Percentiles rank a stretch among this genome's conserved stretches.
phyloP scores from a whole-genome alignment of 1,140 invertebrate genomes.

The Cyclargus thomasi region DNA sequence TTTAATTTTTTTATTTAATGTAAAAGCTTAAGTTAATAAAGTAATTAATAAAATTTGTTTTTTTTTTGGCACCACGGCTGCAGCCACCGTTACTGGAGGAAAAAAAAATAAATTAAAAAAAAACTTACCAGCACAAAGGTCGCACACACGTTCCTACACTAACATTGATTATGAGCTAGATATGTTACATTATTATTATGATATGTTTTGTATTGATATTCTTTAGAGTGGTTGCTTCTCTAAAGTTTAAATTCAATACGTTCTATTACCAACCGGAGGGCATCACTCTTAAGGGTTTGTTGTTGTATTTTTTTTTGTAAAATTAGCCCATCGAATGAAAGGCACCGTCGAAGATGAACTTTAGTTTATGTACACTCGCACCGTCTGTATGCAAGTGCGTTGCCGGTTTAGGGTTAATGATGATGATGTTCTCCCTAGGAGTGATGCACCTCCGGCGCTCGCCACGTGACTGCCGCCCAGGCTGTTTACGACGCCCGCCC shows the following conservation, averaged over 20 bases:
- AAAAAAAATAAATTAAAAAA: too few species aligned
- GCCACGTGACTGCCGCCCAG: slow-evolving; percentile 68
- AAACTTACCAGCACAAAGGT: not conserved
- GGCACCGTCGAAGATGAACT: too few species aligned
- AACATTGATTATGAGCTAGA: slow-evolving; percentile 52
- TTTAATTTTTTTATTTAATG: too few species aligned
- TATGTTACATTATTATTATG: slow-evolving; percentile 62
- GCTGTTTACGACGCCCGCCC: slow-evolving; percentile 59
- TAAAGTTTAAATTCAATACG: slow-evolving; percentile 37
- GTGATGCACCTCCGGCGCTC: slow-evolving; percentile 70
- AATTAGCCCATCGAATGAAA: too few species aligned
- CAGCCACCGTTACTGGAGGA: too few species aligned
- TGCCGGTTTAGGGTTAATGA: slow-evolving; percentile 18
- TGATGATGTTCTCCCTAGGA: slow-evolving; percentile 50
- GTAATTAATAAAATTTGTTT: too few species aligned
- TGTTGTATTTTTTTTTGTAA: too few species aligned
- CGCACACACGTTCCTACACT: not conserved
- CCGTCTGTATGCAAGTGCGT: not conserved
- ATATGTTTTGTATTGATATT: slow-evolving; percentile 72
- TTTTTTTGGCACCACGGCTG: too few species aligned
- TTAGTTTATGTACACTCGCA: too few species aligned
- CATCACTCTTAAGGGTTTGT: slow-evolving; percentile 63
- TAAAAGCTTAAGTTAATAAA: too few species aligned
- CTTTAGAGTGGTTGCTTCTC: slow-evolving; percentile 67
- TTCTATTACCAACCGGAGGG: slow-evolving; percentile 30